phyloP scores from a whole-genome alignment of 2,888 invertebrate species.

The Ormyrus labotus region DNA sequence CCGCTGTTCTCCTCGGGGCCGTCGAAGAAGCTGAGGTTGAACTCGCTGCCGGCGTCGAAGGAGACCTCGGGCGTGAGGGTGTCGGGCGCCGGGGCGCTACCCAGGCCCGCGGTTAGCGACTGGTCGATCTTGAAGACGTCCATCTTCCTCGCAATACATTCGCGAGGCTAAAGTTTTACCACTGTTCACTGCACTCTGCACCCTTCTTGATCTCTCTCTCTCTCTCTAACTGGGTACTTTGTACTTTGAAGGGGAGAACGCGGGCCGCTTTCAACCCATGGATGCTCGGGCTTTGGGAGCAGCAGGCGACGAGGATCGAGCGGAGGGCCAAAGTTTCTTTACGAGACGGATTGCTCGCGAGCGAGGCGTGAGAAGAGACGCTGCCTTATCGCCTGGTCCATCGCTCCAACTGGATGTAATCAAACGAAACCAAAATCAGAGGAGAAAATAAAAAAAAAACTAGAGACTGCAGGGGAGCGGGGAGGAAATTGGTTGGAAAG shows the following conservation, averaged over 20 bases:
- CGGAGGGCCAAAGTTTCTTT: neutral
- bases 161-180: conserved; percentile 3
- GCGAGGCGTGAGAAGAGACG: neutral
- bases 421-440: conserved; percentile 63
- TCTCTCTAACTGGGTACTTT: too few relatives aligned
- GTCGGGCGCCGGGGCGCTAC: conserved; percentile 80
- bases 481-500: neutral
- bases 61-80: conserved; percentile 81
- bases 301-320: too few relatives aligned
- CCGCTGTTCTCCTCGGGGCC: conserved; percentile 82
- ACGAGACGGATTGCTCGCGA: too few relatives aligned
- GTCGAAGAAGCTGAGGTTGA: conserved; percentile 89
- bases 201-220: too few relatives aligned
- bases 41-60: conserved; percentile 86
- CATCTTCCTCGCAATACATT: conserved; percentile 75
- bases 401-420: conserved; percentile 69
- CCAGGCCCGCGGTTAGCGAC: conserved; percentile 81
- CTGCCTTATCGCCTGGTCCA: conserved; percentile 64
- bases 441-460: conserved; percentile 17
- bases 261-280: neutral
- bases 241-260: neutral
- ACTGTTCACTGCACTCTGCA: too few relatives aligned
- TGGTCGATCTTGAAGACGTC: conserved; percentile 85
- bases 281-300: too few relatives aligned
- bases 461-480: neutral